Base-by-base conservation (phyloP, 2,888 invertebrate genomes). In the Pachliopta kotzebuea region DNA sequence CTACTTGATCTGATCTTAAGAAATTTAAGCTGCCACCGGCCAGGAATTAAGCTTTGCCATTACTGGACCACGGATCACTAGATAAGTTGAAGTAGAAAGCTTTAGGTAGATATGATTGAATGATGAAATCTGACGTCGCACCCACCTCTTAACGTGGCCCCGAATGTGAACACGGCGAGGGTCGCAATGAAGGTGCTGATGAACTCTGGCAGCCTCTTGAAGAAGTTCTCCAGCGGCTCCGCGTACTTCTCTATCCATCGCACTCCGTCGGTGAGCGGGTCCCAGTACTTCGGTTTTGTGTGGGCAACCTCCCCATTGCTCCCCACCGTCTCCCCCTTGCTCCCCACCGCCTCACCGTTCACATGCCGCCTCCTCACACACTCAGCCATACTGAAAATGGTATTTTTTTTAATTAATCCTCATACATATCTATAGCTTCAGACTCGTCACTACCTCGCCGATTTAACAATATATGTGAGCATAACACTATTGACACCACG, bases 241-340 rank as follows among this genome's bases (percentile, higher is more conserved):
- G 90, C 85, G 71, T 94, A 93, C 60, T 88, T 92, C 70, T 94
- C 94, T 1, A 93, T 88, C 94, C 94, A 94, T 68, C 88, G 93
- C 0, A 94, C 92, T 0, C 94, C 93, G 7, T 91, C 90, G 68
- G 72, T 90, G 75, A 94, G 81, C 0, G 94, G 94, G 69, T 94
- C 90, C 87, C 88, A 89, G 54, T 84, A 77, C 60, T 76, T 84
- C 0, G 77, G 63, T 26, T 14, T 14, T 11, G 14, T 14, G 37
- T 11, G 4, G 2, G 37, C 37, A 11, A 14, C 4, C 37, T 8
- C 9, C 11, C 31, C 9, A 8, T 0, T 14, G 26, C 26, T 26
- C 9, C 37, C 37, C 14, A 14, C 14, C 14, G 14, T 14, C 1
- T 14, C 14, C 7, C 55, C 56, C 9, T 4, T 2, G 11, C 37